phyloP scores from a whole-genome alignment of 2,113 vertebrate species.

The Xiphophorus couchianus region DNA sequence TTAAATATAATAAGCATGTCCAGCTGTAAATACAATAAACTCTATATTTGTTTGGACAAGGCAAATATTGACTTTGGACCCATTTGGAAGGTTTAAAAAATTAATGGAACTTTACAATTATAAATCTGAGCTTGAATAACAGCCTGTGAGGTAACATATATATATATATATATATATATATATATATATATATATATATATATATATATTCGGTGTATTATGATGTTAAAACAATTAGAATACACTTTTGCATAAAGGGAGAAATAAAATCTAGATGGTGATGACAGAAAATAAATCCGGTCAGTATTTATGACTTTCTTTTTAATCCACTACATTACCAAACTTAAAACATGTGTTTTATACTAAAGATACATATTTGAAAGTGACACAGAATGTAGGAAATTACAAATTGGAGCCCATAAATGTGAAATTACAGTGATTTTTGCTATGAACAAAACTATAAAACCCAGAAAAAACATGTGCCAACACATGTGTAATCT shows the following conservation, averaged over 20 bases:
- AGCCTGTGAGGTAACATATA: constrained; percentile 3
- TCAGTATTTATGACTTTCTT: constrained; percentile 12
- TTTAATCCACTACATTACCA: not conserved
- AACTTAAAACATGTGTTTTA: not conserved
- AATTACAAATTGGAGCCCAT: not conserved
- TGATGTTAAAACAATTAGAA: constrained; percentile 20
- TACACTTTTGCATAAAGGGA: constrained; percentile 18
- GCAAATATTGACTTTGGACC: constrained; percentile 61
- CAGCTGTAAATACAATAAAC: constrained; percentile 51
- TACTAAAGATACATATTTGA: not conserved
- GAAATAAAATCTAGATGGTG: constrained; percentile 3
- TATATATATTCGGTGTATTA: constrained; percentile 2
- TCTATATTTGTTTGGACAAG: constrained; percentile 52
- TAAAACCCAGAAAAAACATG: not conserved
- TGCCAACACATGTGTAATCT: not conserved
- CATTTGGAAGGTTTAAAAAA: constrained; percentile 46
- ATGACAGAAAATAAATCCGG: constrained; percentile 20
- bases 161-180: not conserved
- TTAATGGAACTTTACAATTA: constrained; percentile 68
- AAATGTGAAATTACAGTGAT: not conserved
- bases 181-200: not conserved
- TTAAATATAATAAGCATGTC: constrained; percentile 51
- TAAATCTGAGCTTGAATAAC: constrained; percentile 42
- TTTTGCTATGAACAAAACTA: not conserved
- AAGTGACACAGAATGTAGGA: not conserved